Conservation (phyloP, 2,113 vertebrate species). For the Lutjanus erythropterus region DNA sequence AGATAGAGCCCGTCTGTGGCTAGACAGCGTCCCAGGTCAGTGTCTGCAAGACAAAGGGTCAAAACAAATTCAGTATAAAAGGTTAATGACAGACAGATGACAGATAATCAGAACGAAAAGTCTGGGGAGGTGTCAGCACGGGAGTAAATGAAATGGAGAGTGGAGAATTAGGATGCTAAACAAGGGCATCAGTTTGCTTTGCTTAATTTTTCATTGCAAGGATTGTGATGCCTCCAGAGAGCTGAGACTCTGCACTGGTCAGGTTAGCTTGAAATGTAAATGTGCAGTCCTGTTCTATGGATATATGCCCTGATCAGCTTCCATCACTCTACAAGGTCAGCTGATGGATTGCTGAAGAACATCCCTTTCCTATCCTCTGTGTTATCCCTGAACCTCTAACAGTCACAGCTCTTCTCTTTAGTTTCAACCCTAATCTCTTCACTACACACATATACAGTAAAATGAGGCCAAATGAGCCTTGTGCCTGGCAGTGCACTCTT, state of each 20-base stretch:
- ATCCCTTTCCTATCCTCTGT: conserved; percentile 13
- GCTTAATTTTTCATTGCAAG: neutral
- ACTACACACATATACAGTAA: neutral
- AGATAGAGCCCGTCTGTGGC: conserved; percentile 97
- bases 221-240: neutral
- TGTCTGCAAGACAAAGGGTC: conserved; percentile 86
- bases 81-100: conserved; percentile 15
- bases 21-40: conserved; percentile 96
- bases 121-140: neutral
- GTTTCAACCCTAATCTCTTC: conserved; percentile 14
- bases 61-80: conserved; percentile 18
- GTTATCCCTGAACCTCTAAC: conserved; percentile 20
- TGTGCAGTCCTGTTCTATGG: conserved; percentile 6
- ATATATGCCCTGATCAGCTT: conserved; percentile 37
- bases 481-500: neutral
- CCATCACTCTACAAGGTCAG: conserved; percentile 52
- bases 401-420: neutral
- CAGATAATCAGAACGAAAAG: conserved; percentile 3
- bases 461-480: conserved; percentile 3
- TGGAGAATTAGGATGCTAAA: neutral
- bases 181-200: conserved; percentile 1
- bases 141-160: neutral
- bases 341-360: conserved; percentile 43
- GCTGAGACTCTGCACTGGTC: neutral
- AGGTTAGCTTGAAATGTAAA: conserved; percentile 19